Evolutionary conservation across 2,797 vertebrate genomes (phyloP).

Genomic region (Gorsachius magnificus): DNA sequence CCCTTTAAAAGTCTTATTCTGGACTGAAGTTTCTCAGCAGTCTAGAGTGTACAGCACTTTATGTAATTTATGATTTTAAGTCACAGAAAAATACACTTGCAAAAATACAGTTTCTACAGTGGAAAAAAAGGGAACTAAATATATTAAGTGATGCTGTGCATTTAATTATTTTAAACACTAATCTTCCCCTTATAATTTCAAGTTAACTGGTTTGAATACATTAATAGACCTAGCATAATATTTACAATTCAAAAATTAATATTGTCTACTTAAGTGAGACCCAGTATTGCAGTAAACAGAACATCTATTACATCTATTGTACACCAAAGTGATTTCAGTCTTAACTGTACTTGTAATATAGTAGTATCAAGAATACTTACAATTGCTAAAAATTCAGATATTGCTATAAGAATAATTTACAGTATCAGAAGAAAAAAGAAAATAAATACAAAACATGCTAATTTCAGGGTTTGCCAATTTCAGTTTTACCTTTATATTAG

Average conservation of each 20-base stretch:
- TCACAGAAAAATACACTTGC: neutral
- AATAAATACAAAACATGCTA: neutral
- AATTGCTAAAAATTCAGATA: neutral
- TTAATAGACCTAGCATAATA: neutral
- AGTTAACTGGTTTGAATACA: neutral
- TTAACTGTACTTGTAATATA: neutral
- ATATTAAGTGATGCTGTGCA: neutral
- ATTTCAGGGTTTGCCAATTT: neutral
- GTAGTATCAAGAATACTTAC: neutral
- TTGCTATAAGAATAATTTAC: neutral
- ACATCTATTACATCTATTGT: neutral
- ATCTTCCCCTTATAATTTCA: neutral
- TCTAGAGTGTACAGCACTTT: neutral
- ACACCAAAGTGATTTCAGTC: neutral
- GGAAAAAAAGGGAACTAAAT: neutral
- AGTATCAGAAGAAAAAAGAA: neutral
- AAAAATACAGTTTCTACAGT: neutral
- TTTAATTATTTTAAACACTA: neutral
- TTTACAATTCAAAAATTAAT: neutral
- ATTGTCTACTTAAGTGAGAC: neutral
- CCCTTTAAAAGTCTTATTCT: neutral
- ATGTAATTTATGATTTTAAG: neutral
- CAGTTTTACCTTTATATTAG: neutral
- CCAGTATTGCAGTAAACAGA: neutral
- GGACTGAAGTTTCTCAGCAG: neutral